Base-by-base conservation (phyloP, 2,113 vertebrate species). In the Sardina pilchardus region DNA sequence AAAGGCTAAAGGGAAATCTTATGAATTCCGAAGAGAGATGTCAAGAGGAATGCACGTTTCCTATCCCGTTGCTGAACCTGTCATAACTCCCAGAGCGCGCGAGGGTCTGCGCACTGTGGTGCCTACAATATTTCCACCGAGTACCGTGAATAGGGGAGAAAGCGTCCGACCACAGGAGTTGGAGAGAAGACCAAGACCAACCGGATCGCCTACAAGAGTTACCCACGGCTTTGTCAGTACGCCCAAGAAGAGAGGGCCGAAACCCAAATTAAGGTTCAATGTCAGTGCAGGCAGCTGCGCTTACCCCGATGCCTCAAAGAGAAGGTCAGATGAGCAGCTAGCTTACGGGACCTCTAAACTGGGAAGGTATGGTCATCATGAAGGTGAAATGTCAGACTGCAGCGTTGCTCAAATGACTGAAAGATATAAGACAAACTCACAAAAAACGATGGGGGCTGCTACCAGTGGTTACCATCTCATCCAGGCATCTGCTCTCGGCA, bases 61-160 rank as follows among this genome's bases (percentile, higher is more conserved):
- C 0, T 98, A 97, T 9, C 96, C 97, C 0, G 94, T 95, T 5
- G 96, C 97, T n/a, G 97, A 97, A 90, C 97, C 95, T 26, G 94
- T 96, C 83, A 94, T 96, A 83, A 97, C 97, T 0, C 97, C 97
- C 36, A 95, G 98, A 56, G 96, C 97, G 82, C 93, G 98, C 7
- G 98, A 99, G 93, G 98, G 98, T 89, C 94, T 99, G 42, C 95
- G 97, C 84, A 94, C 97, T 81, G 96, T 98, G 43, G 96, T 97
- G 45, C 95, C 98, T 56, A 96, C 94, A 34, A 94, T 95, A 43
- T 95, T 94, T 82, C 95, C 93, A 83, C 96, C 94, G 81, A 95
- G 91, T 90, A 94, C 95, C 71, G 90, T 96, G 91, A 97, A 97
- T 93, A 92, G 97, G 85, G 95, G 90, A 0, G 96, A 97, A 24